Evolutionary conservation across 2,888 invertebrate species (phyloP).

Genomic region (Dynastes maya): DNA sequence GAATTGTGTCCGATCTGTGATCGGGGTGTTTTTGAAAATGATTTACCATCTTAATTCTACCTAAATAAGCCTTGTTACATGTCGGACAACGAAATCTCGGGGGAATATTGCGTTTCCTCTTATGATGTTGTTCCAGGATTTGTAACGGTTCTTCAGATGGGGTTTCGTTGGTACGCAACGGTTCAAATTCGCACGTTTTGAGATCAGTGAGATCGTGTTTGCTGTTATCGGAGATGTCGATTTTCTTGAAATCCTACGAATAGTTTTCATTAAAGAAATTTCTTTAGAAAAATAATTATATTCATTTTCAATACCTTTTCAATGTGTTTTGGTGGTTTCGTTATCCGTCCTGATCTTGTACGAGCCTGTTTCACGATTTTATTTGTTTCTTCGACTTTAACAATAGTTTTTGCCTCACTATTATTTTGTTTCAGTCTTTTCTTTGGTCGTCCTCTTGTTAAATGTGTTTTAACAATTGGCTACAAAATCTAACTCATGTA

Average conservation of each 20-base stretch:
- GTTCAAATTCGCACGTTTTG: slow-evolving; percentile 62
- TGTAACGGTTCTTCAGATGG: slow-evolving; percentile 48
- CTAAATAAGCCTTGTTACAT: slow-evolving; percentile 79
- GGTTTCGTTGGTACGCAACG: slow-evolving; percentile 59
- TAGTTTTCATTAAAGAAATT: background rate
- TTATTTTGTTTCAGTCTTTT: slow-evolving; percentile 56
- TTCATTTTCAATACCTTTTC: slow-evolving; percentile 57
- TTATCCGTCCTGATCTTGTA: slow-evolving; percentile 66
- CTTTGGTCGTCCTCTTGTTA: slow-evolving; percentile 62
- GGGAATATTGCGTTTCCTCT: slow-evolving; percentile 69
- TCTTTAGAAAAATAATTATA: no score
- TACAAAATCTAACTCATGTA: slow-evolving; percentile 47
- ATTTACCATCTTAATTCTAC: slow-evolving; percentile 74
- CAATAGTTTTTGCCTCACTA: background rate
- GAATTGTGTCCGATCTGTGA: slow-evolving; percentile 71
- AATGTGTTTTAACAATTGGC: slow-evolving; percentile 57
- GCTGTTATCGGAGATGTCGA: slow-evolving; percentile 59
- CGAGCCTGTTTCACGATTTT: slow-evolving; percentile 59
- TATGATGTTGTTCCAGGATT: slow-evolving; percentile 32
- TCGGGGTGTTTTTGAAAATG: slow-evolving; percentile 77
- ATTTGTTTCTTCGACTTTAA: slow-evolving; percentile 45
- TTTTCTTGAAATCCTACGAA: slow-evolving; percentile 64
- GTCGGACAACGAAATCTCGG: slow-evolving; percentile 75
- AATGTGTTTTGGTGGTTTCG: slow-evolving; percentile 65
- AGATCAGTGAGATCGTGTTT: slow-evolving; percentile 56